A percentile compares a stretch with the other conserved stretches of the same genome.
Conservation (phyloP, 53 echinoderm and acorn worm genomes). For the Pentamera pediparva region DNA sequence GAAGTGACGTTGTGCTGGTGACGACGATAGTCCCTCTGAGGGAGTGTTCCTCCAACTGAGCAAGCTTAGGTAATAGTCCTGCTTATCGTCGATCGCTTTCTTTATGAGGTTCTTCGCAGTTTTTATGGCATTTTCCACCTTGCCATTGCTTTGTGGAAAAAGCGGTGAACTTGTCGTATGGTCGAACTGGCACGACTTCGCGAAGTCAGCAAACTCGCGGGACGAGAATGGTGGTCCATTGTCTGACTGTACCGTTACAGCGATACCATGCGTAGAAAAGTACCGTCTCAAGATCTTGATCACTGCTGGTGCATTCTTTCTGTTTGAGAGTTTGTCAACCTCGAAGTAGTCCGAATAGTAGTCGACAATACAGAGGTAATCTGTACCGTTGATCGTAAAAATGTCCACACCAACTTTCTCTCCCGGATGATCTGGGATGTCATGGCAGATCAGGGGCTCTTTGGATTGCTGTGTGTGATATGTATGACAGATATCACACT, state of each 20-base stretch:
- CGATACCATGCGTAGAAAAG: conserved; percentile 43
- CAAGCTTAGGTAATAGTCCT: conserved; percentile 25
- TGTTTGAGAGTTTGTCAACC: conserved; percentile 30
- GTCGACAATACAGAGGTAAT: conserved; percentile 53
- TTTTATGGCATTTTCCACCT: conserved; percentile 34
- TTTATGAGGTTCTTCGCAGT: conserved; percentile 35
- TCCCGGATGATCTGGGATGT: conserved; percentile 41
- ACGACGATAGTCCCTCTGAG: conserved; percentile 12
- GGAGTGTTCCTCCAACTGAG: conserved; percentile 47
- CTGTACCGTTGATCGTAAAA: conserved; percentile 31
- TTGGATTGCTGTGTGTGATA: conserved; percentile 23
- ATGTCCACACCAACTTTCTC: conserved; percentile 43
- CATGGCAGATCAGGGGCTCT: conserved; percentile 41
- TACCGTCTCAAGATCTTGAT: conserved; percentile 37
- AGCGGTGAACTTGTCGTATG: conserved; percentile 30
- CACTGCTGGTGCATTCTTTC: conserved; percentile 36
- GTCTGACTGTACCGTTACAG: conserved; percentile 30
- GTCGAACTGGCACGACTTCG: conserved; percentile 14
- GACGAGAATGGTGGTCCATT: conserved; percentile 53
- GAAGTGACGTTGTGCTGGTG: conserved; percentile 9
- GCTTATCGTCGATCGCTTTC: conserved; percentile 20
- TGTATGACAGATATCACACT: conserved; percentile 27
- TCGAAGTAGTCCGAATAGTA: conserved; percentile 54
- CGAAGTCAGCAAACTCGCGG: conserved; percentile 32
- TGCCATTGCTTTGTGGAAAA: conserved; percentile 33